These are phyloP conservation scores for Calliopsis andreniformis DNA, from an alignment of 1,140 invertebrate species.

Conservation along the genomic window DNA sequence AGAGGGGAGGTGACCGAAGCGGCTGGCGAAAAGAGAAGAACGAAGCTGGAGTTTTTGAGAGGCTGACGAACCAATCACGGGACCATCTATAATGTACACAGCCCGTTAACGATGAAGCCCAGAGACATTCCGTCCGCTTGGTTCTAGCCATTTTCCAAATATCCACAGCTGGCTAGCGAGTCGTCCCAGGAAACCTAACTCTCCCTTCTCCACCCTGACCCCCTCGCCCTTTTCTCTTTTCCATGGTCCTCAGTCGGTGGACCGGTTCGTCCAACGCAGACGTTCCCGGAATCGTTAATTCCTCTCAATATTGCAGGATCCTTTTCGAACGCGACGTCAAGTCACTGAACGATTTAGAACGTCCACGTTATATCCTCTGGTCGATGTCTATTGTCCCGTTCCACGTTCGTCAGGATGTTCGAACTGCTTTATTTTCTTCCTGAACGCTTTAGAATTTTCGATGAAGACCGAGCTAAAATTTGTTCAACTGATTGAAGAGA, in stretches of 20 bases:
- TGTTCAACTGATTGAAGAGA: no score
- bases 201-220: conserved; percentile 9
- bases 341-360: conserved; percentile 33
- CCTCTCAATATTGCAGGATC: conserved; percentile 71
- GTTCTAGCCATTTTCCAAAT: conserved; percentile 68
- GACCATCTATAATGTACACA: conserved; percentile 79
- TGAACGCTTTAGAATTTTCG: no score
- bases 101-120: conserved; percentile 72
- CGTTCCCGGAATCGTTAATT: conserved; percentile 71
- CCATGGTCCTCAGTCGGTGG: conserved; percentile 45
- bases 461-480: no score
- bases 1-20: conserved; percentile 40
- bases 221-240: conserved; percentile 60
- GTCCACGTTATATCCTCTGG: not conserved
- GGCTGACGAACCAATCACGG: conserved; percentile 77
- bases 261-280: conserved; percentile 51
- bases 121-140: conserved; percentile 64
- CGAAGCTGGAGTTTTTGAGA: conserved; percentile 72
- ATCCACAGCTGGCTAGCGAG: conserved; percentile 56
- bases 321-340: conserved; percentile 65
- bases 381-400: no score
- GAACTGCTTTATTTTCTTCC: not conserved
- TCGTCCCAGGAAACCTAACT: conserved; percentile 61
- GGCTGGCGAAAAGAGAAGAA: conserved; percentile 36
- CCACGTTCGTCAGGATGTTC: not conserved